These are phyloP conservation scores for Eupithecia pulchellata DNA, from an alignment of 2,888 invertebrate genomes.

Conservation along the genomic window DNA sequence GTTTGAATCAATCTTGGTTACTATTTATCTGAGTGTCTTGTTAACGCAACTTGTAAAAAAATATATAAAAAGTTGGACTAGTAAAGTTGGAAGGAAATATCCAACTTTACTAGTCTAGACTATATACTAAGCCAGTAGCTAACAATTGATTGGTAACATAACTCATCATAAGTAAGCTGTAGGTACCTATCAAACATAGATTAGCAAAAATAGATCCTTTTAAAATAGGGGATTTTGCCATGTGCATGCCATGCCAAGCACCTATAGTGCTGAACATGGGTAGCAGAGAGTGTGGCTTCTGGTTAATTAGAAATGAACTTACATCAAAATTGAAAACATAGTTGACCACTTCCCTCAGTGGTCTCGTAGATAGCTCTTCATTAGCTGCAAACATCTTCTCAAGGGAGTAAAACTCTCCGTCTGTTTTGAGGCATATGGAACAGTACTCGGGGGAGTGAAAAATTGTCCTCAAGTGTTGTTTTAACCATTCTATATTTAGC, in stretches of 20 bases:
- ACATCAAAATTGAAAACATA: slow-evolving; percentile 62
- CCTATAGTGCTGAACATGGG: not conserved
- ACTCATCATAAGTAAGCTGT: too few relatives aligned
- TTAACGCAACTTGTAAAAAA: too few relatives aligned
- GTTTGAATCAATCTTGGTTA: not conserved
- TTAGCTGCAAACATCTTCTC: slow-evolving; percentile 55
- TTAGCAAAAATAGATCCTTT: too few relatives aligned
- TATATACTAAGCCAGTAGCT: too few relatives aligned
- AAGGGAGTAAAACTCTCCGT: slow-evolving; percentile 49
- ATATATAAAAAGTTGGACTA: not conserved
- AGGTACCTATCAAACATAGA: too few relatives aligned
- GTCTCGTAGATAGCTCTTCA: slow-evolving; percentile 48
- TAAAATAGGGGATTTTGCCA: not conserved
- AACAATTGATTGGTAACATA: too few relatives aligned
- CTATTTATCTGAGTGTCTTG: too few relatives aligned
- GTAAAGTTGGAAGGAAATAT: not conserved
- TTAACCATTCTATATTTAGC: slow-evolving; percentile 52
- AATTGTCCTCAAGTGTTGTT: slow-evolving; percentile 50
- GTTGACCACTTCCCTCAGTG: slow-evolving; percentile 55
- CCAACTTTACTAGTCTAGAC: too few relatives aligned
- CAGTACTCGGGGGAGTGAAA: slow-evolving; percentile 54
- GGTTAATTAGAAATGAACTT: slow-evolving; percentile 39
- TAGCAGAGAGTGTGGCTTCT: not conserved
- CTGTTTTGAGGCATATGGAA: slow-evolving; percentile 54
- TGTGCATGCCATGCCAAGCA: too few relatives aligned